phyloP scores from a whole-genome alignment of 2,113 vertebrate genomes.

The Pseudonaja textilis region DNA sequence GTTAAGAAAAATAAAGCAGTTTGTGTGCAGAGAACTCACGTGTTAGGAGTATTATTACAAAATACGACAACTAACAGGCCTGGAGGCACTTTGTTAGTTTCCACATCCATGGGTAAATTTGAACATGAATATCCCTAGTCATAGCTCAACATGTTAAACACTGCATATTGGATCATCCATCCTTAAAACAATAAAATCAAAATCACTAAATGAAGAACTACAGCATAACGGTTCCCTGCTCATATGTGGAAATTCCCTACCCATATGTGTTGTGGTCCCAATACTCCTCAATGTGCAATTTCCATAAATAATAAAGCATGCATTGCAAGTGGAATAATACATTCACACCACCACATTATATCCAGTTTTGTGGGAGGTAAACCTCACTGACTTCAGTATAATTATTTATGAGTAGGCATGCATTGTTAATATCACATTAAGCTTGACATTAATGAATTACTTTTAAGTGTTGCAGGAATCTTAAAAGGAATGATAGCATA shows the following conservation, averaged over 20 bases:
- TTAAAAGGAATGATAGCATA: background rate
- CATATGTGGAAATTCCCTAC: background rate
- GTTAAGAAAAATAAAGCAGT: too few relatives aligned
- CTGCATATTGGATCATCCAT: background rate
- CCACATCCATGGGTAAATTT: background rate
- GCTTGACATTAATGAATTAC: background rate
- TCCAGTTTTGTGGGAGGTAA: background rate
- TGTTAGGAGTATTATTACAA: too few relatives aligned
- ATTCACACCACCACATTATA: background rate
- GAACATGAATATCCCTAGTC: background rate
- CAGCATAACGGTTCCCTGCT: background rate
- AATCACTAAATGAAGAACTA: background rate
- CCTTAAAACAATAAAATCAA: background rate
- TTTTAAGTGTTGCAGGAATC: background rate
- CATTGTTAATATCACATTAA: background rate
- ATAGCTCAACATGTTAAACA: background rate
- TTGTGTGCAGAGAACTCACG: too few relatives aligned
- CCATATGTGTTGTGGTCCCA: background rate
- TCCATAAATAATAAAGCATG: background rate
- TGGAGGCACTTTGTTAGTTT: background rate
- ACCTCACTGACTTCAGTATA: background rate
- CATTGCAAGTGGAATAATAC: background rate
- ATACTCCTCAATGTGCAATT: background rate
- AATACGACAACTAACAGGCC: background rate
- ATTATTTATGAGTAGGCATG: background rate